Percentiles rank a stretch among this genome's conserved stretches.
Evolutionary conservation across 2,888 invertebrate species (phyloP).

Genomic region (Trachelus iudaicus): DNA sequence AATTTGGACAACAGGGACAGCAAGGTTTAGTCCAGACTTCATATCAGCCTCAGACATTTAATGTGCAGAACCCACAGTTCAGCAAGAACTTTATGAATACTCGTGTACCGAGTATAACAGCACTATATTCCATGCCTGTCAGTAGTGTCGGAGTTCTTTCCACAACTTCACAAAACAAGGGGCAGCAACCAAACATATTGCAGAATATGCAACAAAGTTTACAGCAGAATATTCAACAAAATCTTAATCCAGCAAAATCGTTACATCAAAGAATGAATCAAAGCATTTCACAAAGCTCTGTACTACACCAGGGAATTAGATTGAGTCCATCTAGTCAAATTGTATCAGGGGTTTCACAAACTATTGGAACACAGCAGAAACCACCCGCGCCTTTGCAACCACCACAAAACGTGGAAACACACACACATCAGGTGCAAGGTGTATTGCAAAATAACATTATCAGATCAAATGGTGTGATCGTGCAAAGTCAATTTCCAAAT

Average conservation of each 20-base stretch:
- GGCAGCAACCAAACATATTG: neutral
- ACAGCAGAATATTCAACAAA: neutral
- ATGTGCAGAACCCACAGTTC: conserved; percentile 54
- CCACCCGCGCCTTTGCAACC: neutral
- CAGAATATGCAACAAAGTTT: conserved; percentile 7
- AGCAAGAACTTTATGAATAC: conserved; percentile 49
- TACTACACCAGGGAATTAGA: conserved; percentile 23
- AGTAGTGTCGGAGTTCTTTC: conserved; percentile 17
- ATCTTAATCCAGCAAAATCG: conserved; percentile 25
- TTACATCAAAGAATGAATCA: conserved; percentile 27
- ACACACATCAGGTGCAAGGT: conserved; percentile 26
- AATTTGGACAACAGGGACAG: conserved; percentile 19
- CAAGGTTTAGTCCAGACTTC: conserved; percentile 30
- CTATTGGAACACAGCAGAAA: conserved; percentile 25
- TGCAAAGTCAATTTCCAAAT: conserved; percentile 39
- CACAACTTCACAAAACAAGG: conserved; percentile 15
- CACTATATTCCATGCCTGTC: conserved; percentile 27
- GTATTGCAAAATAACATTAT: conserved; percentile 31
- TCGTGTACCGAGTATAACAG: conserved; percentile 33
- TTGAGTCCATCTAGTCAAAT: conserved; percentile 7
- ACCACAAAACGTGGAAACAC: conserved; percentile 28
- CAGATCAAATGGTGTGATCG: conserved; percentile 35
- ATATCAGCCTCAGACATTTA: conserved; percentile 51
- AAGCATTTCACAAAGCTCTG: conserved; percentile 27
- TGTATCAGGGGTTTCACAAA: conserved; percentile 14